phyloP scores from a whole-genome alignment of 2,888 invertebrate genomes.

The Macrophya alboannulata region DNA sequence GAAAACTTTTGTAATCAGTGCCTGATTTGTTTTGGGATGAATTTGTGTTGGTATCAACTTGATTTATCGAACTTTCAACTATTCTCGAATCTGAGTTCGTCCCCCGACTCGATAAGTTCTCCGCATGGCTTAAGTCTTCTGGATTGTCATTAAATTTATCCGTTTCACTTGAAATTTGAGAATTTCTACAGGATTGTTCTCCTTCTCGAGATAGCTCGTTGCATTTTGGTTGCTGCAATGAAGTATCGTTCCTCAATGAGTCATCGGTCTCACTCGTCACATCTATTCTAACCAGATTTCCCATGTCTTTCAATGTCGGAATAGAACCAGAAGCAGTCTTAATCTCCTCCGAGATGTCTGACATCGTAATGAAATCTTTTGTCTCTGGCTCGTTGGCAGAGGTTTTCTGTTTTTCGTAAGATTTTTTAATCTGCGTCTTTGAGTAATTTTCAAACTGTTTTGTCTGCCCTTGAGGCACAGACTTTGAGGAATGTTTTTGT shows the following conservation, averaged over 20 bases:
- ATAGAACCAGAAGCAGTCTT: slow-evolving; percentile 68
- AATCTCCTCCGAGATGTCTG: slow-evolving; percentile 71
- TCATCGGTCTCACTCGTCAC: slow-evolving; percentile 59
- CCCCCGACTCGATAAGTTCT: slow-evolving; percentile 61
- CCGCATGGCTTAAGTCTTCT: slow-evolving; percentile 64
- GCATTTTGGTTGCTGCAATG: slow-evolving; percentile 63
- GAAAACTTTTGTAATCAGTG: slow-evolving; percentile 66
- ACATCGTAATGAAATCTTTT: slow-evolving; percentile 64
- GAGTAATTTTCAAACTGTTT: slow-evolving; percentile 60
- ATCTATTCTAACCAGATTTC: slow-evolving; percentile 46
- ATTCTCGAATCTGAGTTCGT: slow-evolving; percentile 57
- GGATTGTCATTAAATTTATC: slow-evolving; percentile 59
- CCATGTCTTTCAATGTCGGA: slow-evolving; percentile 63
- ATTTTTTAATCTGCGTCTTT: slow-evolving; percentile 68
- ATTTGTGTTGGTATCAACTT: slow-evolving; percentile 31
- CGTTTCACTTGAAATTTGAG: slow-evolving; percentile 60
- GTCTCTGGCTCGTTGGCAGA: slow-evolving; percentile 67
- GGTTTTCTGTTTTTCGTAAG: slow-evolving; percentile 70
- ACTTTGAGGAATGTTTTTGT: slow-evolving; percentile 59
- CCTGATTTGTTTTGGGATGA: slow-evolving; percentile 55
- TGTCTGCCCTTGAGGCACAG: slow-evolving; percentile 60
- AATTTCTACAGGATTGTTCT: slow-evolving; percentile 60
- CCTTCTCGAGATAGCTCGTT: slow-evolving; percentile 61
- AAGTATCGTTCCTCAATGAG: slow-evolving; percentile 55
- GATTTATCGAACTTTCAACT: slow-evolving; percentile 60